A percentile compares a stretch with the other conserved stretches of the same genome.
phyloP scores from a whole-genome alignment of 1,140 invertebrate genomes.

The Trigoniulus corallinus region DNA sequence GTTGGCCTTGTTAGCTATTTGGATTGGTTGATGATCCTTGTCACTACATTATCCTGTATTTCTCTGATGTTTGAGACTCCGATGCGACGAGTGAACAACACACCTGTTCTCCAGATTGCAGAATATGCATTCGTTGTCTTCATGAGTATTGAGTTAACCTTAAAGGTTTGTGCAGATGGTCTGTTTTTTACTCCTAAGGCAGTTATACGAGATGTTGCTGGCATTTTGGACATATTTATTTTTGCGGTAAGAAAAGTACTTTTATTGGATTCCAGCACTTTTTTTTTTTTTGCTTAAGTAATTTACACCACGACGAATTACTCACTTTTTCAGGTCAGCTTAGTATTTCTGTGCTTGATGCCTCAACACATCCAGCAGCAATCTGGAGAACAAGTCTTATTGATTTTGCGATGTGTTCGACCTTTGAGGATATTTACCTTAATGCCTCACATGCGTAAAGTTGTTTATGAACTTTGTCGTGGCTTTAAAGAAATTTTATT shows the following conservation, averaged over 20 bases:
- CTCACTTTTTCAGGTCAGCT: conserved; percentile 47
- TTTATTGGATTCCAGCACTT: neutral
- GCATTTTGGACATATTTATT: conserved; percentile 92
- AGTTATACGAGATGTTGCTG: conserved; percentile 91
- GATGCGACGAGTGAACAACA: conserved; percentile 43
- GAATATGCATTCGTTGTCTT: conserved; percentile 96
- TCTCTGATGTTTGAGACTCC: conserved; percentile 99
- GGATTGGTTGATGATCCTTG: conserved; percentile 98
- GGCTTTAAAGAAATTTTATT: conserved; percentile 99
- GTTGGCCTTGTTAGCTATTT: conserved; percentile 93
- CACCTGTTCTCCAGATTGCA: conserved; percentile 50
- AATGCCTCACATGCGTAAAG: conserved; percentile 98
- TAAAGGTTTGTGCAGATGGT: conserved; percentile 95
- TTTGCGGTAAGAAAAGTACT: conserved; percentile 51
- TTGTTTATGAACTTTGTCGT: conserved; percentile 92
- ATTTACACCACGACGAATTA: neutral
- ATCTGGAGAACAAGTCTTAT: conserved; percentile 80
- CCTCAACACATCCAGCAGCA: conserved; percentile 76
- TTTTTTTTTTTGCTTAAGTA: conserved; percentile 3
- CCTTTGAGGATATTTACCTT: conserved; percentile 93
- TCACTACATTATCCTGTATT: conserved; percentile 90
- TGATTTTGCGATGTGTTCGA: conserved; percentile 90
- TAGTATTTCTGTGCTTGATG: conserved; percentile 94
- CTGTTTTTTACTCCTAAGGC: conserved; percentile 98
- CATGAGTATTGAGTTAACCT: conserved; percentile 88